Base-by-base conservation (phyloP, 2,888 invertebrate genomes). In the Lasius platythorax region DNA sequence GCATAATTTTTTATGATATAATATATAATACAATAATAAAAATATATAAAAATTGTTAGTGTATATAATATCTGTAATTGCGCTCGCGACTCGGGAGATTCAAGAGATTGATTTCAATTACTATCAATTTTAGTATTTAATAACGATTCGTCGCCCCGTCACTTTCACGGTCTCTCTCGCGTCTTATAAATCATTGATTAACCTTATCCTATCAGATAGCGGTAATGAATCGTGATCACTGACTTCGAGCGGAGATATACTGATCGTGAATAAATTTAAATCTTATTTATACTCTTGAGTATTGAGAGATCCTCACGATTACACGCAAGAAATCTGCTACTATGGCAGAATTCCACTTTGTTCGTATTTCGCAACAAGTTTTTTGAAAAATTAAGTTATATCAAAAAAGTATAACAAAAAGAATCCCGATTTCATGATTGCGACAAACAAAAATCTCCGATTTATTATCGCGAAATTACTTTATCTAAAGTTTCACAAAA, bases 191-290 rank as follows among this genome's bases (percentile, higher is more conserved):
- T 78, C 56, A 78, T 78, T 46, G 58, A 70, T 70, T 68, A 78
- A 78, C 68, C 30, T 76, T 56, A 40, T 2, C 56, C 56, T 43
- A 78, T 68, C 78, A 78, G 68, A 78, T 68, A 78, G 15, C 6
- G 30, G 15, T 78, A 78, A 78, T 68, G 78, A 78, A 68, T 68
- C 43, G 68, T 78, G 78, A 78, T 56, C 78, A 68, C 28, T 11
- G 53, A 78, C n/a, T 23, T 58, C 2, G 12, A 33, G 23, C 40
- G 30, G 56, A 78, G 68, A 68, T 58, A 58, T 68, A 78, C 58
- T 66, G 68, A 43, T 78, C n/a, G 18, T 58, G 68, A 78, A 78
- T 78, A 78, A 68, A 78, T 78, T 78, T 58, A 68, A 68, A 58
- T 78, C 43, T 43, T 30, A 78, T 68, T 78, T 78, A 28, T 78